A percentile compares a stretch with the other conserved stretches of the same genome.
Conservation (phyloP, 2,797 vertebrate species). For the Schizopygopsis malacanthus region DNA sequence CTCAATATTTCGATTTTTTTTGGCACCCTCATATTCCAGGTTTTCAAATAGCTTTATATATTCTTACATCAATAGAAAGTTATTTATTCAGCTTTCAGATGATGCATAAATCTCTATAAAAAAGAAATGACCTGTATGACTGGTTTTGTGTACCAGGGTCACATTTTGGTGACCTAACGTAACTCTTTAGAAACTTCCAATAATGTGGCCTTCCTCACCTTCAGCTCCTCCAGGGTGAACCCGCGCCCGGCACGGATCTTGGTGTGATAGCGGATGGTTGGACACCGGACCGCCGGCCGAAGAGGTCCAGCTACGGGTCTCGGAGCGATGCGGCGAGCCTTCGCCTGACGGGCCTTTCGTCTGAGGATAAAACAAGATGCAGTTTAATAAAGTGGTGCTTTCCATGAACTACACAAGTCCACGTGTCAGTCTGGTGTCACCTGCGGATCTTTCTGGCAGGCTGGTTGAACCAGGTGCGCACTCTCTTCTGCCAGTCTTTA, state of each 20-base stretch:
- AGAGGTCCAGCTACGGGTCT: constrained; percentile 90
- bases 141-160: background rate
- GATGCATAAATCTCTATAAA: too few relatives aligned
- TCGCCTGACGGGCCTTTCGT: constrained; percentile 91
- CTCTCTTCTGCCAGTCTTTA: constrained; percentile 97
- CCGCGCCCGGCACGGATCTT: constrained; percentile 92
- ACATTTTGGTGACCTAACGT: background rate
- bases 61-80: background rate
- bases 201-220: constrained; percentile 71
- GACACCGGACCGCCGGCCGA: constrained; percentile 91
- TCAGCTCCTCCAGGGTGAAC: constrained; percentile 94
- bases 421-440: constrained; percentile 69
- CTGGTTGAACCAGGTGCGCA: constrained; percentile 99
- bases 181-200: too few relatives aligned
- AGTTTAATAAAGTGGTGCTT: background rate
- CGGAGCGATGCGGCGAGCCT: constrained; percentile 92
- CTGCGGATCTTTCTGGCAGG: constrained; percentile 95
- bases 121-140: background rate
- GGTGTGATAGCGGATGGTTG: constrained; percentile 93
- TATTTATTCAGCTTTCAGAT: background rate
- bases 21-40: too few relatives aligned
- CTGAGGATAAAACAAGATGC: constrained; percentile 65
- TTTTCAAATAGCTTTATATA: too few relatives aligned
- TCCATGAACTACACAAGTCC: rapidly evolving
- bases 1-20: too few relatives aligned